These are phyloP conservation scores for Tetramorium parvispinum DNA, from an alignment of 1,140 invertebrate species.

Conservation along the genomic window DNA sequence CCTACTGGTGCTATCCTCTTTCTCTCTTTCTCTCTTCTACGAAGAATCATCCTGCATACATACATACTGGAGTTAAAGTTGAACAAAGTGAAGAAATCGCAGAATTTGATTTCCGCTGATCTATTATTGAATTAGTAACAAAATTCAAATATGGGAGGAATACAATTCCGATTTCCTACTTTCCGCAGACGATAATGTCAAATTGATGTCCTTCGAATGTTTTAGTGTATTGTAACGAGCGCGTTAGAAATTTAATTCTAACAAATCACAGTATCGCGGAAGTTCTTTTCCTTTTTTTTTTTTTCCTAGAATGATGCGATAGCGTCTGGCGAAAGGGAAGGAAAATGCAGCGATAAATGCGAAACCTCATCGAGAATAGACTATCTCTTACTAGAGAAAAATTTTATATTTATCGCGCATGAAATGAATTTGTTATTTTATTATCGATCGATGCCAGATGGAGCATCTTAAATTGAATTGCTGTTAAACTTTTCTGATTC, in stretches of 20 bases:
- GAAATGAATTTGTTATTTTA: slow-evolving; percentile 22
- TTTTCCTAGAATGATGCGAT: not conserved
- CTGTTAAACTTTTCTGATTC: not conserved
- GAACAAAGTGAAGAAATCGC: not conserved
- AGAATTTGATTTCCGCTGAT: not conserved
- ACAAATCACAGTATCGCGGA: not conserved
- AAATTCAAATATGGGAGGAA: not conserved
- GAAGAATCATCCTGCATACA: not conserved
- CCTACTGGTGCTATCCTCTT: not conserved
- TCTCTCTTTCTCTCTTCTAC: not conserved
- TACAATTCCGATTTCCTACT: not conserved
- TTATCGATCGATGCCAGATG: not conserved
- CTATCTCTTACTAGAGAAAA: not conserved
- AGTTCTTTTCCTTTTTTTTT: not conserved
- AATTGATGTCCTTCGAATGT: not conserved
- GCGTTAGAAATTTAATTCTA: slow-evolving; percentile 24
- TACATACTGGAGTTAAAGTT: slow-evolving; percentile 1
- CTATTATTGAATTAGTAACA: not conserved
- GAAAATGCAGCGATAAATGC: not conserved
- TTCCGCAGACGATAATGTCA: not conserved
- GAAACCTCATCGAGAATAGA: not conserved
- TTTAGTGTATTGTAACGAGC: not conserved
- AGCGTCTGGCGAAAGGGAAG: not conserved
- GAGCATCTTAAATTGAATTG: slow-evolving; percentile 1
- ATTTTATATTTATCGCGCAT: not conserved